phyloP scores from a whole-genome alignment of 2,113 vertebrate species.

The Laticauda colubrina region DNA sequence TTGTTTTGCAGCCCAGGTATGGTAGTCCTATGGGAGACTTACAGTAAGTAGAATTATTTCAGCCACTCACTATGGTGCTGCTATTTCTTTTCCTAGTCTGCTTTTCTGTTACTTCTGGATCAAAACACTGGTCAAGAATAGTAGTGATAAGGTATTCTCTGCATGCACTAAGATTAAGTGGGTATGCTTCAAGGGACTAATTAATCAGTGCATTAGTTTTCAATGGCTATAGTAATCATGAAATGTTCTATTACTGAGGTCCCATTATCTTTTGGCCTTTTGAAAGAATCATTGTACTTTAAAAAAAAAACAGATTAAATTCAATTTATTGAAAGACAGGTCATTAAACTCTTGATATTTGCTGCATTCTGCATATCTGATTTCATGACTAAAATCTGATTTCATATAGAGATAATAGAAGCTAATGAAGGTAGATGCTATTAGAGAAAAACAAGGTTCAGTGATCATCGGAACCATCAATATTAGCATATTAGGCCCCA shows the following conservation, averaged over 20 bases:
- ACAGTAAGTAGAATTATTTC: constrained; percentile 5
- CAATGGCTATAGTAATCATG: constrained; percentile 39
- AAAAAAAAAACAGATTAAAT: constrained; percentile 69
- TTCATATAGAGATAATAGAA: constrained; percentile 61
- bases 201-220: constrained; percentile 56
- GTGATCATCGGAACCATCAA: constrained; percentile 61
- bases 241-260: constrained; percentile 46
- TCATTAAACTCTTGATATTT: constrained; percentile 65
- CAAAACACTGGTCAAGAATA: constrained; percentile 21
- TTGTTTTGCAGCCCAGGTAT: not conserved
- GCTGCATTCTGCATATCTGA: constrained; percentile 37
- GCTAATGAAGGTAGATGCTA: constrained; percentile 68
- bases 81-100: not conserved
- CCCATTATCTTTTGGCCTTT: constrained; percentile 55
- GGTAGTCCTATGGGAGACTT: not conserved
- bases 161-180: constrained; percentile 32
- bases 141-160: constrained; percentile 35
- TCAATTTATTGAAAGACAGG: constrained; percentile 67
- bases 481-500: constrained; percentile 65
- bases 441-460: constrained; percentile 61
- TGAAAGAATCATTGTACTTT: constrained; percentile 59
- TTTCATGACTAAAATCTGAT: constrained; percentile 59
- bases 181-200: constrained; percentile 40
- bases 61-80: not conserved
- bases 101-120: constrained; percentile 26